A percentile compares a stretch with the other conserved stretches of the same genome.
Conservation (phyloP, 2,888 invertebrate species). For the Micropterix aruncella region DNA sequence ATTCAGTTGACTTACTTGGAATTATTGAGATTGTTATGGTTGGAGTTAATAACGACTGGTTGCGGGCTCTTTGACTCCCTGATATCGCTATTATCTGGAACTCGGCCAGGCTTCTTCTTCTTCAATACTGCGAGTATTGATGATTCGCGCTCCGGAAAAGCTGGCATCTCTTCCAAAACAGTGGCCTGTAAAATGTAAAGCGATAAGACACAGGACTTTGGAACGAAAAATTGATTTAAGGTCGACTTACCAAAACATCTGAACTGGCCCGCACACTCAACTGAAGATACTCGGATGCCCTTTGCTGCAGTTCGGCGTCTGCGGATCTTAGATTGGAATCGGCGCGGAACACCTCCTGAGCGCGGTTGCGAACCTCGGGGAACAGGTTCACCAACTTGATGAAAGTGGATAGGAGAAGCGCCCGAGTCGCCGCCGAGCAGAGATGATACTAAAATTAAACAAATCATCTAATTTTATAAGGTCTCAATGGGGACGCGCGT, state of each 20-base stretch:
- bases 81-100: slow-evolving; percentile 69
- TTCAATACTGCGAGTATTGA: slow-evolving; percentile 95
- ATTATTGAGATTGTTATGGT: slow-evolving; percentile 27
- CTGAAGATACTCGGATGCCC: slow-evolving; percentile 95
- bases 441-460: slow-evolving; percentile 69
- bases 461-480: too few relatives aligned
- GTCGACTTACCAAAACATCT: slow-evolving; percentile 64
- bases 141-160: slow-evolving; percentile 96
- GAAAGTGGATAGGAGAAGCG: slow-evolving; percentile 91
- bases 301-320: slow-evolving; percentile 95
- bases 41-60: slow-evolving; percentile 36
- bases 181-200: slow-evolving; percentile 80
- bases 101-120: slow-evolving; percentile 93
- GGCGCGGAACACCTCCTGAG: slow-evolving; percentile 87
- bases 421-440: slow-evolving; percentile 94
- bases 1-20: slow-evolving; percentile 19
- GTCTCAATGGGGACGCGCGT: too few relatives aligned
- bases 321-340: slow-evolving; percentile 95
- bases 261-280: slow-evolving; percentile 91
- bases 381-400: slow-evolving; percentile 99
- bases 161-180: slow-evolving; percentile 99
- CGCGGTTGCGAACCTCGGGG: slow-evolving; percentile 92
- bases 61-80: slow-evolving; percentile 71
- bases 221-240: too few relatives aligned
- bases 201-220: too few relatives aligned